These are phyloP conservation scores for Trachelipus rathkii DNA, from an alignment of 1,140 invertebrate genomes.

Conservation along the genomic window DNA sequence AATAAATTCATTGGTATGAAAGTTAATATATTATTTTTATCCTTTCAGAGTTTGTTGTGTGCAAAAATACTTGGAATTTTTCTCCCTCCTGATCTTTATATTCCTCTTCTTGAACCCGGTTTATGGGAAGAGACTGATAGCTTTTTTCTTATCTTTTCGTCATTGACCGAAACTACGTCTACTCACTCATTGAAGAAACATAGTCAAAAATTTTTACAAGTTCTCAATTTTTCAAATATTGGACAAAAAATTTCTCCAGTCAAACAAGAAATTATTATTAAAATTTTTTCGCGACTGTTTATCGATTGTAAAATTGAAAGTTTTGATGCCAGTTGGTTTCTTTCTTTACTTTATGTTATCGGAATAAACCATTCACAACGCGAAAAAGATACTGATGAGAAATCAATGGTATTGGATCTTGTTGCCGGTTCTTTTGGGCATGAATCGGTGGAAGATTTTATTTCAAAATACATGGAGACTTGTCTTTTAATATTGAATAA, in stretches of 20 bases:
- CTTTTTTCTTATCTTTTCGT: background rate
- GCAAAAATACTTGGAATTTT: background rate
- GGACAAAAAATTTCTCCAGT: background rate
- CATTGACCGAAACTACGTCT: background rate
- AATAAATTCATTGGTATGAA: too few relatives aligned
- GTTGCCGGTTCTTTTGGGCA: background rate
- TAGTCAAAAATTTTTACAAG: background rate
- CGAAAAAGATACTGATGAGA: background rate
- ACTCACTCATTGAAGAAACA: background rate
- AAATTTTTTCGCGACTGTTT: background rate
- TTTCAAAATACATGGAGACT: background rate
- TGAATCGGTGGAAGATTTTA: background rate
- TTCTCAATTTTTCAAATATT: background rate
- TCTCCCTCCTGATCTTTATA: background rate
- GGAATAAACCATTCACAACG: background rate
- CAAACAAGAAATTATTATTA: background rate
- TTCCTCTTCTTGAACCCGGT: background rate
- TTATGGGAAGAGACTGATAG: background rate
- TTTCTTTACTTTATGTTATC: background rate
- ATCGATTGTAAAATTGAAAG: background rate
- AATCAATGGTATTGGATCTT: background rate
- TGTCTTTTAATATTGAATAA: background rate
- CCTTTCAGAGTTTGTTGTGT: constrained; percentile 1
- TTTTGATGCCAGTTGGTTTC: background rate
- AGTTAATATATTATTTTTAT: too few relatives aligned